These are phyloP conservation scores for Pelobates fuscus DNA, from an alignment of 2,113 vertebrate genomes.

Conservation along the genomic window DNA sequence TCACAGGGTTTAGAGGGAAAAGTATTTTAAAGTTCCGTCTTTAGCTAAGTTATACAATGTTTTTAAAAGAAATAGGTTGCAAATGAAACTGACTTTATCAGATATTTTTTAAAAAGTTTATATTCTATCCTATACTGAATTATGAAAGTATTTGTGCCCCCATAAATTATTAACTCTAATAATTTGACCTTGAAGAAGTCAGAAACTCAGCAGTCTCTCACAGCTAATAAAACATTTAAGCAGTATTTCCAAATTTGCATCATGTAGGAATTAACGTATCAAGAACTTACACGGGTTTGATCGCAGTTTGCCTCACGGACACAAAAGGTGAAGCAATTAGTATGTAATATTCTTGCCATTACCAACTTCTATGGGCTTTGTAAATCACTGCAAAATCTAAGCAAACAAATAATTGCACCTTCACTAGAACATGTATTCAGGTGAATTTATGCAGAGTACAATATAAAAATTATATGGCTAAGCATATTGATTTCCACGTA, in stretches of 20 bases:
- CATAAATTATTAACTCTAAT: constrained; percentile 23
- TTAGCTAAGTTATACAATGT: background rate
- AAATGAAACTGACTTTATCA: background rate
- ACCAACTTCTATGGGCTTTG: background rate
- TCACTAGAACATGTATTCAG: background rate
- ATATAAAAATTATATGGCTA: background rate
- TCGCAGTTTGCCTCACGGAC: background rate
- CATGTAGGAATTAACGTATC: background rate
- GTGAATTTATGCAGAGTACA: constrained; percentile 1
- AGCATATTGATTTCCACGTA: constrained; percentile 31
- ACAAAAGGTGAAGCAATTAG: constrained; percentile 43
- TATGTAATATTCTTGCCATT: background rate
- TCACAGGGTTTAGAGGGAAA: too few relatives aligned
- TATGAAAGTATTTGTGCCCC: background rate
- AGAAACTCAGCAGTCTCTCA: background rate
- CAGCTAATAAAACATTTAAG: constrained; percentile 36
- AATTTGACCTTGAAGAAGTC: constrained; percentile 19
- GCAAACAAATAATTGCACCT: constrained; percentile 1
- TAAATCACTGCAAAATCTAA: constrained; percentile 19
- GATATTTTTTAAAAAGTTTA: background rate
- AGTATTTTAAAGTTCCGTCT: too few relatives aligned
- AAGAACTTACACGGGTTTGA: background rate
- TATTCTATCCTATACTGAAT: background rate
- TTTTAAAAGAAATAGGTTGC: background rate
- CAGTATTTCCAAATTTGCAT: constrained; percentile 10